Conservation (phyloP, 2,113 vertebrate genomes). For the Dissostichus mawsoni region DNA sequence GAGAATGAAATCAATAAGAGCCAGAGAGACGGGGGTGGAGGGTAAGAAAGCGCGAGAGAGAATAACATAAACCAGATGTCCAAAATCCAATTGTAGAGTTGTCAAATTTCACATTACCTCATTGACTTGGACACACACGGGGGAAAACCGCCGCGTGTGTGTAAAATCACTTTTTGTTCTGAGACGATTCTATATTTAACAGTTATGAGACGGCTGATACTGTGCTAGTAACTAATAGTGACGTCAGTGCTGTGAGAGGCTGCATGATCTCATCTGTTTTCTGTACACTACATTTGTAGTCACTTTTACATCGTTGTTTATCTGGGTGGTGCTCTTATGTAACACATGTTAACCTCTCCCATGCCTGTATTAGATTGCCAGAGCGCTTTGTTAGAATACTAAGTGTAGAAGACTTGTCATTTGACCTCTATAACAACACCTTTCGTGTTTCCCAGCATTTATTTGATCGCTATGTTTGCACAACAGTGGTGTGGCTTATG, state of each 20-base stretch:
- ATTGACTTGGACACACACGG: slow-evolving; percentile 36
- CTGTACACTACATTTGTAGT: neutral
- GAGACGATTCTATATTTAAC: slow-evolving; percentile 48
- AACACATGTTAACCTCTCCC: neutral
- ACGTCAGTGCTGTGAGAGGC: slow-evolving; percentile 39
- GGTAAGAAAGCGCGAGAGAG: neutral
- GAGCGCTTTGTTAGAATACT: neutral
- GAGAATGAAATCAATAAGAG: slow-evolving; percentile 25
- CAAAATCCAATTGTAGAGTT: slow-evolving; percentile 51
- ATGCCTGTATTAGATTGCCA: too few species aligned
- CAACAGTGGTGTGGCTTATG: neutral
- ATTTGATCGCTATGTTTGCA: neutral
- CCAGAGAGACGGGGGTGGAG: neutral
- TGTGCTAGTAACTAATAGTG: slow-evolving; percentile 34
- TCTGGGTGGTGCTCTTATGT: neutral
- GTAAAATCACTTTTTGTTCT: slow-evolving; percentile 24
- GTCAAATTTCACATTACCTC: slow-evolving; percentile 64
- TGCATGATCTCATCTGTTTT: slow-evolving; percentile 59
- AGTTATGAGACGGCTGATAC: slow-evolving; percentile 31
- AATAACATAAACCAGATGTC: slow-evolving; percentile 67
- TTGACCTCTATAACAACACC: neutral
- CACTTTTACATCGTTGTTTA: neutral
- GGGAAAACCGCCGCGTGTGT: slow-evolving; percentile 42
- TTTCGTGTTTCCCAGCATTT: neutral
- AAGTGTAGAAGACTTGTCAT: neutral